phyloP scores from a whole-genome alignment of 2,797 vertebrate genomes.

The Nyctibius grandis region DNA sequence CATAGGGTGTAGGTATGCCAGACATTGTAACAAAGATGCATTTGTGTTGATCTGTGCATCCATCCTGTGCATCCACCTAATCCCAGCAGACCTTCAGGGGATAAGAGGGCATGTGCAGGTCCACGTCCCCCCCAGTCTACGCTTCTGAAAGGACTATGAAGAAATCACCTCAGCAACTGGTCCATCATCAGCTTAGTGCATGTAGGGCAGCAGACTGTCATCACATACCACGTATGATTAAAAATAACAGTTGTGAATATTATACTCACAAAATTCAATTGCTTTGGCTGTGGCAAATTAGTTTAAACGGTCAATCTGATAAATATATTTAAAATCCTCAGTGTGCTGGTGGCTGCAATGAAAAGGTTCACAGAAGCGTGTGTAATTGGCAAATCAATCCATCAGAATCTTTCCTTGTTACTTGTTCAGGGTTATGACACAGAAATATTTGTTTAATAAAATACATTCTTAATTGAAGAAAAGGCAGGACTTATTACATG shows the following conservation, averaged over 20 bases:
- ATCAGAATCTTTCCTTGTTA: background rate
- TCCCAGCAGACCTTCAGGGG: background rate
- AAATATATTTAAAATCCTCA: background rate
- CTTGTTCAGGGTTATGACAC: background rate
- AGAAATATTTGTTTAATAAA: background rate
- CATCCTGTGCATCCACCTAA: background rate
- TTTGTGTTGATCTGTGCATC: too few relatives aligned
- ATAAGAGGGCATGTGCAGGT: background rate
- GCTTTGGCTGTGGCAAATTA: background rate
- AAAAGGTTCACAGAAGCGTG: background rate
- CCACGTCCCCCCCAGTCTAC: background rate
- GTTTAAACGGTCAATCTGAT: background rate
- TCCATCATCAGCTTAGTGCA: background rate
- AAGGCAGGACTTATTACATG: background rate
- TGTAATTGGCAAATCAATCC: background rate
- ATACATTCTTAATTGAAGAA: background rate
- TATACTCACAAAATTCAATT: background rate
- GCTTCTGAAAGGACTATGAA: background rate
- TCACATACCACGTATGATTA: background rate
- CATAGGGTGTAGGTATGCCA: background rate
- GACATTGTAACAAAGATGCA: background rate
- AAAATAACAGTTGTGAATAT: background rate
- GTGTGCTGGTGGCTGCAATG: background rate
- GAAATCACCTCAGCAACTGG: background rate
- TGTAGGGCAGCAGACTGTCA: background rate